Base-by-base conservation (phyloP, 2,113 vertebrate species). In the Merops nubicus region DNA sequence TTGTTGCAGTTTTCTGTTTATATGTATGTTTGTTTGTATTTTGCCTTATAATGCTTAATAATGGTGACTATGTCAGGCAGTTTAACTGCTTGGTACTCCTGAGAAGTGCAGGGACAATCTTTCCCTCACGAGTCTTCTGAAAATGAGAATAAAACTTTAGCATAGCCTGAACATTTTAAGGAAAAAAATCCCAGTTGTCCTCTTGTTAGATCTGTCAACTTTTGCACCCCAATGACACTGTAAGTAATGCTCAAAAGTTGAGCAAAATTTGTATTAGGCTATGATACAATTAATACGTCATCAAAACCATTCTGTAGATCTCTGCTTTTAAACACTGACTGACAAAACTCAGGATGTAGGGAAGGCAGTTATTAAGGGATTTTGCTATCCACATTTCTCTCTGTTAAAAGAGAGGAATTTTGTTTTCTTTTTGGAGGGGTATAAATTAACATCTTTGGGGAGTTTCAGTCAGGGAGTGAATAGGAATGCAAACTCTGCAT, bases 261-360 rank as follows among this genome's bases (percentile, higher is more conserved):
- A 59, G 34, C 18, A 40, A 64, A 59, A 43, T 40, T 34, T 36
- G 2, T 20, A 8, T 47, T 26, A 75, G 15, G 11, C 15, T 63
- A 2, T 50, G n/a, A 15, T 22, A 36, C 29, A 70, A 20, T 10
- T 36, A 45, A 20, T 56, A 7, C 0, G 0, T 47, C 17, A 21
- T 7, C 56, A 50, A 65, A 79, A 62, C 8, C 4, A 1, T 65
- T 53, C 34, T 47, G 29, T 57, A 5, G 20, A 12, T 64, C 43
- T 78, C 33, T 42, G 40, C 18, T 72, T 87, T 76, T 57, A 38
- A 51, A 64, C 68, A 38, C 6, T 51, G 15, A 18, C 28, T 43
- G 23, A 50, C 43, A 76, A 29, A 84, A 33, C 12, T 51, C 8
- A 19, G 11, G 48, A 31, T 76, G 12, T 25, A 48, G 28, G 65